These are phyloP conservation scores for Callosobruchus maculatus DNA, from an alignment of 2,888 invertebrate species.

Conservation along the genomic window DNA sequence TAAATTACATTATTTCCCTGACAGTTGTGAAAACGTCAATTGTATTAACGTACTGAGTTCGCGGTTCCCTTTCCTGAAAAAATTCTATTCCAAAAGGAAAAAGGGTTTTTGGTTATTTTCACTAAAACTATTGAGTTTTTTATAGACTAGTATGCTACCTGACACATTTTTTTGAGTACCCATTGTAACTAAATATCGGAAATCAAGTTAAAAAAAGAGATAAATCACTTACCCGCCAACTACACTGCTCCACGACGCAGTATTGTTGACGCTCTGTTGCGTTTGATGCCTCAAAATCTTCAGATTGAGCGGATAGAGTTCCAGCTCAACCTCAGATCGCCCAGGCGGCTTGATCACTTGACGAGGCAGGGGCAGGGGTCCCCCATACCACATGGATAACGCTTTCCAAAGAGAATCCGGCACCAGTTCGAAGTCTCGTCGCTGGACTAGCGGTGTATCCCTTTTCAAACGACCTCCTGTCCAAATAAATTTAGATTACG, in stretches of 20 bases:
- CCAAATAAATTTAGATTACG: background rate
- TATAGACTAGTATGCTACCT: too few relatives aligned
- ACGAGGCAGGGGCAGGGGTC: constrained; percentile 72
- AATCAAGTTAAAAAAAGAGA: background rate
- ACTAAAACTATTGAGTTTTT: too few relatives aligned
- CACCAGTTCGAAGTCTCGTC: constrained; percentile 80
- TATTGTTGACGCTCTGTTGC: constrained; percentile 34
- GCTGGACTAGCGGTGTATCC: constrained; percentile 70
- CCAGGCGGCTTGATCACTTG: constrained; percentile 71
- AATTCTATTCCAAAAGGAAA: too few relatives aligned
- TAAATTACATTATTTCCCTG: too few relatives aligned
- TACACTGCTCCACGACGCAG: constrained; percentile 41
- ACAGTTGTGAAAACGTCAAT: too few relatives aligned
- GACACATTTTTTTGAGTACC: too few relatives aligned
- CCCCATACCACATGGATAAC: constrained; percentile 76
- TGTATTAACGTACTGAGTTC: too few relatives aligned
- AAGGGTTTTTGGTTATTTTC: too few relatives aligned
- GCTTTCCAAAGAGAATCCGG: constrained; percentile 88
- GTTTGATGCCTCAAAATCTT: constrained; percentile 70
- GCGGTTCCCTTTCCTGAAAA: too few relatives aligned
- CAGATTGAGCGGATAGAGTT: constrained; percentile 78
- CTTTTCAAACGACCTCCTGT: constrained; percentile 66
- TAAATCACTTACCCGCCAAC: constrained; percentile 41
- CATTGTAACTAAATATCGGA: too few relatives aligned
- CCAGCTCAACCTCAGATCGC: constrained; percentile 68